These are phyloP conservation scores for Erythrolamprus reginae DNA, from an alignment of 2,113 vertebrate species.

Conservation along the genomic window DNA sequence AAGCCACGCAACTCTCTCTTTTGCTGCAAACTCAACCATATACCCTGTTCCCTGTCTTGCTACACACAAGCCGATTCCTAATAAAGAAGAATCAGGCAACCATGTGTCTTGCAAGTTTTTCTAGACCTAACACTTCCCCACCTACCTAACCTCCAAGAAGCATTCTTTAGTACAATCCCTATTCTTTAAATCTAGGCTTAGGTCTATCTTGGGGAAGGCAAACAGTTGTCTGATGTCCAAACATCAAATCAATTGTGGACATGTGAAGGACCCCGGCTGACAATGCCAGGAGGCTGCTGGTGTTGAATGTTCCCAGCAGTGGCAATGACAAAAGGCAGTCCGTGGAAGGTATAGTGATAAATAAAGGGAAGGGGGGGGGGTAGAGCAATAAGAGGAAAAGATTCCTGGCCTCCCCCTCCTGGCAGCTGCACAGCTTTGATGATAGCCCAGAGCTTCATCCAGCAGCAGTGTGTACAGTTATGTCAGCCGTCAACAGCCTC, in stretches of 20 bases:
- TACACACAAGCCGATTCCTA: too few species aligned
- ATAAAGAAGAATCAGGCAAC: too few species aligned
- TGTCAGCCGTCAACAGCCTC: background rate
- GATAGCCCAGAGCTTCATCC: background rate
- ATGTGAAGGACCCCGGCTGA: background rate
- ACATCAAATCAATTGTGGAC: constrained; percentile 47
- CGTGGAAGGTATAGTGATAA: constrained; percentile 24
- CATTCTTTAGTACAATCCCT: background rate
- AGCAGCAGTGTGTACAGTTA: background rate
- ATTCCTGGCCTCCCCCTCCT: background rate
- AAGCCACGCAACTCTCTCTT: too few species aligned
- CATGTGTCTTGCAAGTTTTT: too few species aligned
- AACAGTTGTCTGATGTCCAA: constrained; percentile 52
- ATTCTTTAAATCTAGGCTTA: constrained; percentile 44
- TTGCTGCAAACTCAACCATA: too few species aligned
- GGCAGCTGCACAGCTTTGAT: background rate
- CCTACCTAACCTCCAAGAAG: background rate
- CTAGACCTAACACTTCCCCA: too few species aligned
- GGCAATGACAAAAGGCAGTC: constrained; percentile 51
- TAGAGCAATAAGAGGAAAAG: constrained; percentile 25
- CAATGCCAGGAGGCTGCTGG: constrained; percentile 5
- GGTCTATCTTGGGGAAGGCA: constrained; percentile 34
- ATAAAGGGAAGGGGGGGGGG: constrained; percentile 27
- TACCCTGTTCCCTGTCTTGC: too few species aligned
- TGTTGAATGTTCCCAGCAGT: constrained; percentile 32